Percentiles rank a stretch among this genome's conserved stretches.
These are phyloP conservation scores for Eupithecia exiguata DNA, from an alignment of 2,888 invertebrate genomes.

Conservation along the genomic window DNA sequence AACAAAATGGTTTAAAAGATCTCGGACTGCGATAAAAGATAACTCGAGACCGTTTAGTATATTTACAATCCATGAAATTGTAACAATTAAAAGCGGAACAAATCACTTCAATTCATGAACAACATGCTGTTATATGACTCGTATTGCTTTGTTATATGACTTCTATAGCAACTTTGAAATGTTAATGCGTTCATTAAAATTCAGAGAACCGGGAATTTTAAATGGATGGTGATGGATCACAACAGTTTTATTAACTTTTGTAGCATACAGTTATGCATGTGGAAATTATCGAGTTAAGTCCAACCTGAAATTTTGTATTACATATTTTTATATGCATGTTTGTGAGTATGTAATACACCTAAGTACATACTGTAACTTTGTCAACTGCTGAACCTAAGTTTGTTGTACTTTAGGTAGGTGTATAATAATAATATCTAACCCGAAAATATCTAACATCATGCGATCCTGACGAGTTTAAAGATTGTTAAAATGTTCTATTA, in stretches of 20 bases:
- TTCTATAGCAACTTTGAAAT: neutral
- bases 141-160: conserved; percentile 3
- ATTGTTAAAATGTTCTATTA: no score
- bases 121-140: conserved; percentile 4
- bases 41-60: conserved; percentile 7
- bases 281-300: neutral
- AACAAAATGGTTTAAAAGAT: conserved; percentile 4
- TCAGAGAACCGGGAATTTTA: conserved; percentile 11
- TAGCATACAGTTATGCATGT: neutral
- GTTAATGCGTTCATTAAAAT: neutral
- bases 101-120: conserved; percentile 6
- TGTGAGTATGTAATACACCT: no score
- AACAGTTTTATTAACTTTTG: neutral
- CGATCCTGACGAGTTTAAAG: no score
- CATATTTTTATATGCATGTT: no score
- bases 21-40: conserved; percentile 1
- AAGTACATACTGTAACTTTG: no score
- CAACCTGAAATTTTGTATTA: neutral
- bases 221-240: conserved; percentile 16
- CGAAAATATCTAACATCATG: no score
- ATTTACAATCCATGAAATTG: conserved; percentile 13
- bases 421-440: no score
- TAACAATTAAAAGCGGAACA: conserved; percentile 2
- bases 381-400: no score
- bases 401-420: no score